phyloP scores from a whole-genome alignment of 2,888 invertebrate genomes.

The Atethmia centrago region DNA sequence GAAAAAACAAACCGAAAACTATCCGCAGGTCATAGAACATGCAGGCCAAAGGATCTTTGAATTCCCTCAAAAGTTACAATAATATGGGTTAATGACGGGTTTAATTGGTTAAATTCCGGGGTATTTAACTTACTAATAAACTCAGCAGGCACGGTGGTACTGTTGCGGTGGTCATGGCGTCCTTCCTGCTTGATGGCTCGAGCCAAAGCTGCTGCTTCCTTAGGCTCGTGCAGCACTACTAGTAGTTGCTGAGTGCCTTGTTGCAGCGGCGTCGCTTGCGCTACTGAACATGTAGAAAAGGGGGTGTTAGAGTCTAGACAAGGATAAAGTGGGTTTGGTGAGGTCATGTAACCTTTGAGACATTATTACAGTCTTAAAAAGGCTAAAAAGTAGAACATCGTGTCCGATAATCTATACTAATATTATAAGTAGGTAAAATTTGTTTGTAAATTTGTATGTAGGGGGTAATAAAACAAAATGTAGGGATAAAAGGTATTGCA shows the following conservation, averaged over 20 bases:
- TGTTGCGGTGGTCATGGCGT: slow-evolving; percentile 86
- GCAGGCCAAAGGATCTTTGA: neutral
- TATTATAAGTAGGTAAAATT: too few relatives aligned
- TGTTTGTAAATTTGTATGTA: too few relatives aligned
- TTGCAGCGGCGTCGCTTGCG: slow-evolving; percentile 80
- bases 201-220: slow-evolving; percentile 87
- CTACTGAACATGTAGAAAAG: slow-evolving; percentile 64
- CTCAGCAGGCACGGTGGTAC: slow-evolving; percentile 77
- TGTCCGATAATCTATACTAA: too few relatives aligned
- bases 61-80: neutral
- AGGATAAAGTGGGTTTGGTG: neutral
- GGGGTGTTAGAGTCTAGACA: neutral
- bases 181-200: slow-evolving; percentile 90
- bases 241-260: slow-evolving; percentile 89
- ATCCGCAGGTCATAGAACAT: neutral
- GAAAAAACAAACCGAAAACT: neutral
- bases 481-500: too few relatives aligned
- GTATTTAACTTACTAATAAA: slow-evolving; percentile 81
- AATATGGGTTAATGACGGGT: neutral
- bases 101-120: neutral
- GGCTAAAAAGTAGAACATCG: neutral
- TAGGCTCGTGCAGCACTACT: slow-evolving; percentile 89
- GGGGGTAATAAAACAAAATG: too few relatives aligned
- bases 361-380: neutral
- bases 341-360: neutral